Evolutionary conservation across 2,797 vertebrate species (phyloP).

Genomic region (Lemur catta): DNA sequence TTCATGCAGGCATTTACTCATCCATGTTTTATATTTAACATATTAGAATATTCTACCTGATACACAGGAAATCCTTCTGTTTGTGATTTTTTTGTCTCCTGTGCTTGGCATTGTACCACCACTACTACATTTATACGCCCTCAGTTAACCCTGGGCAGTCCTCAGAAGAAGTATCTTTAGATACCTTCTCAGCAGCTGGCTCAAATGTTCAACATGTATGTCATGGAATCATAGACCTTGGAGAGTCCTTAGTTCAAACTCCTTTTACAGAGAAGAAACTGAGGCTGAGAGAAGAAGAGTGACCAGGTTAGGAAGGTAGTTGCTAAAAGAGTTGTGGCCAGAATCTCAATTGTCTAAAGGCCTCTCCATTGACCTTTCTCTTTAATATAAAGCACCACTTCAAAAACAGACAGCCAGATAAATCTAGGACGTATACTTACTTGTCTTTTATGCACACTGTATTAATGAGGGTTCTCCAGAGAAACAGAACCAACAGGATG

Average conservation of each 20-base stretch:
- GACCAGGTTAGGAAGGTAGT: not conserved
- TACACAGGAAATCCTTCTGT: not conserved
- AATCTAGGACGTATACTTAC: not conserved
- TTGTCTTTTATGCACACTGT: not conserved
- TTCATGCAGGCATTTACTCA: not conserved
- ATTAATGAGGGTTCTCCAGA: not conserved
- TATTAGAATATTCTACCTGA: not conserved
- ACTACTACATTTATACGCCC: too few relatives aligned
- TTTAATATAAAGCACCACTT: constrained; percentile 28
- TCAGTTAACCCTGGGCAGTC: not conserved
- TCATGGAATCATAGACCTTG: not conserved
- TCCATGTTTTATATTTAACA: not conserved
- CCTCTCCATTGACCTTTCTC: not conserved
- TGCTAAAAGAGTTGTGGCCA: not conserved
- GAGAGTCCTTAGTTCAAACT: not conserved
- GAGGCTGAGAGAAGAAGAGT: not conserved
- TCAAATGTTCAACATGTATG: not conserved
- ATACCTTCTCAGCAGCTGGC: not conserved
- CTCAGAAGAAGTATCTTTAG: not conserved
- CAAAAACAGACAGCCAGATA: not conserved
- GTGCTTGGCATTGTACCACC: too few relatives aligned
- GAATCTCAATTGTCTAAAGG: not conserved
- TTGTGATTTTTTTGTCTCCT: not conserved
- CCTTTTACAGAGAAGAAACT: not conserved
- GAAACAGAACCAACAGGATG: not conserved